These are phyloP conservation scores for Muscicapa adusta DNA, from an alignment of 2,113 vertebrate species.

Conservation along the genomic window DNA sequence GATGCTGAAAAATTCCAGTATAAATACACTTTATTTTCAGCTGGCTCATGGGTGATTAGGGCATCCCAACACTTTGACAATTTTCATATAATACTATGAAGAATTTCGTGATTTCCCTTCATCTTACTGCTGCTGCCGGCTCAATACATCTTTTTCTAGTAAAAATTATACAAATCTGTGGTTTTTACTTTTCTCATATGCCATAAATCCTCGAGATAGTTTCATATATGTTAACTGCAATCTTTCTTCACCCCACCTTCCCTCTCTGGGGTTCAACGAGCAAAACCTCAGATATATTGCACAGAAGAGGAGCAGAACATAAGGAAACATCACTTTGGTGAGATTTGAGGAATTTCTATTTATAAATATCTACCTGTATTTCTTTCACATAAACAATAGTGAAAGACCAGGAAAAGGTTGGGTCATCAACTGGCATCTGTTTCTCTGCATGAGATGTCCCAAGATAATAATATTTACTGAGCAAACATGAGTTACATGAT, in stretches of 20 bases:
- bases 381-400: conserved; percentile 27
- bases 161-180: conserved; percentile 64
- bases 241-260: not conserved
- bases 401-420: conserved; percentile 15
- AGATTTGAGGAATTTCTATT: conserved; percentile 44
- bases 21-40: conserved; percentile 60
- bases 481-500: conserved; percentile 46
- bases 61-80: conserved; percentile 61
- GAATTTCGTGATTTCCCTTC: conserved; percentile 62
- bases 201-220: conserved; percentile 55
- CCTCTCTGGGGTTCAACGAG: not conserved
- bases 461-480: conserved; percentile 29
- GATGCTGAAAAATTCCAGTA: conserved; percentile 51
- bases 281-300: conserved; percentile 8
- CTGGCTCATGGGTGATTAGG: conserved; percentile 48
- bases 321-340: conserved; percentile 31
- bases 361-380: conserved; percentile 23
- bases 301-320: not conserved
- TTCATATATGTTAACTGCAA: conserved; percentile 20
- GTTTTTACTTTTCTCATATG: conserved; percentile 9
- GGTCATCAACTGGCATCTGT: conserved; percentile 36
- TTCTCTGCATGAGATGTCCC: conserved; percentile 37
- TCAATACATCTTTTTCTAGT: conserved; percentile 66
- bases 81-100: conserved; percentile 63
- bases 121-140: conserved; percentile 38